Evolutionary conservation across 2,888 invertebrate species (phyloP).

Genomic region (Anthoptus insignis): DNA sequence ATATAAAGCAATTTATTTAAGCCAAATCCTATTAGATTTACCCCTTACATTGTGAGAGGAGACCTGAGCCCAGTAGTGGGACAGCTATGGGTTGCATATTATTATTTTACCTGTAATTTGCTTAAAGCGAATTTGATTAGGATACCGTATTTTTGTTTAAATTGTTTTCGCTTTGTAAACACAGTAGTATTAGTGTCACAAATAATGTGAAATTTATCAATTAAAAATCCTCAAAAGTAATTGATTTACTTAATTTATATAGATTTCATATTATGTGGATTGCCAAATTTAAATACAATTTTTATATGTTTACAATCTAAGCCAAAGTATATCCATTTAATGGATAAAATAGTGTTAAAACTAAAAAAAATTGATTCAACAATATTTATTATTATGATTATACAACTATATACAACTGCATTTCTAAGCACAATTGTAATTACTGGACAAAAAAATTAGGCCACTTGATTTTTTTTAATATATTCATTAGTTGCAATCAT

Average conservation of each 20-base stretch:
- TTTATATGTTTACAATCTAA: neutral
- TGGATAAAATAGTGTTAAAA: neutral
- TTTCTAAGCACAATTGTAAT: conserved; percentile 6
- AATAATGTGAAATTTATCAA: neutral
- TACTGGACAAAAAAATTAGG: no score
- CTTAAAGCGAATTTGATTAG: neutral
- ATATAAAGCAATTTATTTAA: no score
- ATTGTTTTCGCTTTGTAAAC: neutral
- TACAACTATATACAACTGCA: neutral
- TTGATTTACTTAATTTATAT: no score
- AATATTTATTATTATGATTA: neutral
- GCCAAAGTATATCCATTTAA: conserved; percentile 2
- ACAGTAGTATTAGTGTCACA: neutral
- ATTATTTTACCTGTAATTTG: no score
- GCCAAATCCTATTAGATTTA: neutral
- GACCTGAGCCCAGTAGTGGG: no score
- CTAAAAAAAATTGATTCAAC: neutral
- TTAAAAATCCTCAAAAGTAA: no score
- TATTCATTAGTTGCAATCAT: no score
- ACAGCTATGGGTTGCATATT: no score
- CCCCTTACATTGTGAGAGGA: no score
- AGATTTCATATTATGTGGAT: neutral
- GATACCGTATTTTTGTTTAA: neutral
- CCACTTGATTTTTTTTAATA: no score
- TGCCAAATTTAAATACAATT: neutral